Conservation (phyloP, 2,113 vertebrate species). For the Turdus rufiventris region DNA sequence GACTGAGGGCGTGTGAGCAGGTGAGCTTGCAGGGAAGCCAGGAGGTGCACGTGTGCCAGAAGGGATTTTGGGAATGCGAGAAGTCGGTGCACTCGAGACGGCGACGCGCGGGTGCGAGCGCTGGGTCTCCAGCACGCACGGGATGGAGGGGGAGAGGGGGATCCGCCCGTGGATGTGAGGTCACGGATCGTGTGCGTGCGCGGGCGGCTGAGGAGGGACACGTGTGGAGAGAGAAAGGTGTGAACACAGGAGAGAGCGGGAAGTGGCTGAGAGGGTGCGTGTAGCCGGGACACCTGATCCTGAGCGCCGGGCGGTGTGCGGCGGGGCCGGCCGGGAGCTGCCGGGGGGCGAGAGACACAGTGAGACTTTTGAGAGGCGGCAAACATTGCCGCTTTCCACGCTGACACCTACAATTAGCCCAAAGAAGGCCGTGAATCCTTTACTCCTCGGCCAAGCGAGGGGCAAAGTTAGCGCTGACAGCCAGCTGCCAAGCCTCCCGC, state of each 20-base stretch:
- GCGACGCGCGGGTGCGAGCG: not conserved
- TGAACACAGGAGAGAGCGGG: not conserved
- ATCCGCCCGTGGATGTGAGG: accelerated
- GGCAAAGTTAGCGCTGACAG: constrained; percentile 20
- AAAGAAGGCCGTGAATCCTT: constrained; percentile 56
- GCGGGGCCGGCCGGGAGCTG: not conserved
- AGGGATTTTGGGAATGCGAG: not conserved
- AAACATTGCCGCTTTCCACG: constrained; percentile 59
- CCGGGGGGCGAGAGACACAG: not conserved
- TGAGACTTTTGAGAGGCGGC: constrained; percentile 43
- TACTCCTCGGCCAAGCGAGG: constrained; percentile 39
- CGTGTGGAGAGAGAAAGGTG: not conserved
- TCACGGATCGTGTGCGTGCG: not conserved
- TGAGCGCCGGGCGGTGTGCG: not conserved
- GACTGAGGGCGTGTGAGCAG: not conserved
- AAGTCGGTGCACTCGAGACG: accelerated
- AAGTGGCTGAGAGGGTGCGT: accelerated
- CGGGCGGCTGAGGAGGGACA: not conserved
- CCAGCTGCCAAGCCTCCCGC: constrained; percentile 30
- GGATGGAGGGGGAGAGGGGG: not conserved
- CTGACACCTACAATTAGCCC: constrained; percentile 64
- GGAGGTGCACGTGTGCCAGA: not conserved
- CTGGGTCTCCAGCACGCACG: not conserved
- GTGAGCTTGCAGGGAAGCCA: not conserved
- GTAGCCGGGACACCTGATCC: not conserved